These are phyloP conservation scores for Eilema griseolum DNA, from an alignment of 2,888 invertebrate genomes.

Conservation along the genomic window DNA sequence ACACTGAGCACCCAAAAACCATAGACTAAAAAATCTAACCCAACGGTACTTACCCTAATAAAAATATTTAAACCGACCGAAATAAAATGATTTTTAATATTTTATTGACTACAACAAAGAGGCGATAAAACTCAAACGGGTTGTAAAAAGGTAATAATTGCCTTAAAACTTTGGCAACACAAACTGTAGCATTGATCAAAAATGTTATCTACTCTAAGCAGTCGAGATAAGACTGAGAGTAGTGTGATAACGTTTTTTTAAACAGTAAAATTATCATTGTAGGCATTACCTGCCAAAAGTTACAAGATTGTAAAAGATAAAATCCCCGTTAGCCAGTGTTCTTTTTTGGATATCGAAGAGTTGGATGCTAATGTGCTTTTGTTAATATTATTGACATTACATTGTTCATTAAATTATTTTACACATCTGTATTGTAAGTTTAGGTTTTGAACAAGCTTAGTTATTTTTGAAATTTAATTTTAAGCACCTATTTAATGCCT, in stretches of 20 bases:
- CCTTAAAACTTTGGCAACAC: constrained; percentile 50
- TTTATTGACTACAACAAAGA: constrained; percentile 63
- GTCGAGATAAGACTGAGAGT: constrained; percentile 34
- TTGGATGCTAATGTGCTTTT: constrained; percentile 34
- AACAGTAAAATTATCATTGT: constrained; percentile 27
- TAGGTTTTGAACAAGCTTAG: background rate
- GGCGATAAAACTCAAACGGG: constrained; percentile 67
- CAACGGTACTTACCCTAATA: constrained; percentile 67
- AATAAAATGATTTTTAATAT: constrained; percentile 60
- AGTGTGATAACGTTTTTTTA: background rate
- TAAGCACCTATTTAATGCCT: too few relatives aligned
- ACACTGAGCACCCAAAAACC: constrained; percentile 25
- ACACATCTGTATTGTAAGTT: background rate
- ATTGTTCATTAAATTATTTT: background rate
- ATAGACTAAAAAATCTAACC: constrained; percentile 33
- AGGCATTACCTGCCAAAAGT: constrained; percentile 56
- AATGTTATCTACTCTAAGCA: background rate
- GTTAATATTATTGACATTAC: background rate
- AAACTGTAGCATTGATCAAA: constrained; percentile 26
- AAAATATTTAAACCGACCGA: constrained; percentile 56
- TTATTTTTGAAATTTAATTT: background rate
- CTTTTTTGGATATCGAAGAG: constrained; percentile 39
- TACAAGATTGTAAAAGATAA: constrained; percentile 42
- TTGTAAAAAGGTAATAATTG: constrained; percentile 74
- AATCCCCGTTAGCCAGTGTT: constrained; percentile 47